A percentile compares a stretch with the other conserved stretches of the same genome.
Evolutionary conservation across 2,888 invertebrate species (phyloP).

Genomic region (Ectemnius cavifrons): DNA sequence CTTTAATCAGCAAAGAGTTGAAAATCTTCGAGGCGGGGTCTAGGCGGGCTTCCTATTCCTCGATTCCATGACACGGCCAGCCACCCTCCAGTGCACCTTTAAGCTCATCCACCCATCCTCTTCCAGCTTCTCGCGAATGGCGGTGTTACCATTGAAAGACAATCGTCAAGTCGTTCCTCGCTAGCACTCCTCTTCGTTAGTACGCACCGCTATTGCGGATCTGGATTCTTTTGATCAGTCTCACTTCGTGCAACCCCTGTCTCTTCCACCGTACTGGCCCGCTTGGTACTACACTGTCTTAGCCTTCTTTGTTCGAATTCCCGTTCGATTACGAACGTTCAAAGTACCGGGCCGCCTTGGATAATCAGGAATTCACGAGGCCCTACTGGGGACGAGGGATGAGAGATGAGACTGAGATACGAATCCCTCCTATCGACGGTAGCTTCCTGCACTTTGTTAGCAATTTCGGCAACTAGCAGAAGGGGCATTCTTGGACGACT

Average conservation of each 20-base stretch:
- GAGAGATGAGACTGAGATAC: slow-evolving; percentile 27
- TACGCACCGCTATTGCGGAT: slow-evolving; percentile 52
- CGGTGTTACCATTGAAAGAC: slow-evolving; percentile 33
- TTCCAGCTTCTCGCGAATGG: slow-evolving; percentile 10
- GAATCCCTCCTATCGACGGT: slow-evolving; percentile 45
- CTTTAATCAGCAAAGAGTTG: slow-evolving; percentile 65
- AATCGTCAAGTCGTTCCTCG: slow-evolving; percentile 41
- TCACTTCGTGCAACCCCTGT: neutral
- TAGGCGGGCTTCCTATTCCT: neutral
- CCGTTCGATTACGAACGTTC: slow-evolving; percentile 55
- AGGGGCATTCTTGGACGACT: slow-evolving; percentile 12
- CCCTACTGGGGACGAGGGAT: neutral
- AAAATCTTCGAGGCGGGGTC: slow-evolving; percentile 49
- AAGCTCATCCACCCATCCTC: neutral
- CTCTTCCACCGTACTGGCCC: slow-evolving; percentile 23
- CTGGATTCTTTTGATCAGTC: slow-evolving; percentile 63
- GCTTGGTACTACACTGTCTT: slow-evolving; percentile 38
- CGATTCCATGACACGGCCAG: neutral
- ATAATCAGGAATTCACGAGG: slow-evolving; percentile 55
- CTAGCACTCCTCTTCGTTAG: slow-evolving; percentile 52
- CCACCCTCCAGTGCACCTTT: neutral
- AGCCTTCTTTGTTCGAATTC: slow-evolving; percentile 45
- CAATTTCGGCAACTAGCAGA: slow-evolving; percentile 43
- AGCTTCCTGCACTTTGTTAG: slow-evolving; percentile 33
- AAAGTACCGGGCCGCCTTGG: slow-evolving; percentile 47